Evolutionary conservation across 2,888 invertebrate genomes (phyloP).

Genomic region (Zele albiditarsus): DNA sequence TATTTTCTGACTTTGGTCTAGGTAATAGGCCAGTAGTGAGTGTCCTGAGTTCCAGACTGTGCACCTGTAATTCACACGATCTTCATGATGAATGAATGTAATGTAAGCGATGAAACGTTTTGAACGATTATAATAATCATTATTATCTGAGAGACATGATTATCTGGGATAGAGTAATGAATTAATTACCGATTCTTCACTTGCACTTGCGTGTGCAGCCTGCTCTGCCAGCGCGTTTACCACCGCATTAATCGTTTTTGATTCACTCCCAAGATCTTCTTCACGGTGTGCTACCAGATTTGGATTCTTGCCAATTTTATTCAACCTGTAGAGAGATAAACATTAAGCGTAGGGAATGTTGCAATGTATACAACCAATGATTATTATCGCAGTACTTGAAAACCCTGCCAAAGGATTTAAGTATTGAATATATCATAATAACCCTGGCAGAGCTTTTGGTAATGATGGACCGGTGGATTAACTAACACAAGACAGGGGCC

Average conservation of each 20-base stretch:
- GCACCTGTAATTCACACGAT: conserved; percentile 75
- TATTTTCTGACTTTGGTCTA: conserved; percentile 88
- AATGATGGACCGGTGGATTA: conserved; percentile 65
- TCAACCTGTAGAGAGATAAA: conserved; percentile 78
- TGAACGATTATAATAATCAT: neutral
- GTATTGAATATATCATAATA: conserved; percentile 10
- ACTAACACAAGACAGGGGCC: conserved; percentile 52
- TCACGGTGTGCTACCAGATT: conserved; percentile 88
- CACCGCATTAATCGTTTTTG: conserved; percentile 92
- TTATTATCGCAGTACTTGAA: conserved; percentile 63
- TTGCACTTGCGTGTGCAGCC: conserved; percentile 88
- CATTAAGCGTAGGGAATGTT: conserved; percentile 73
- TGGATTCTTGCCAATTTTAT: conserved; percentile 99
- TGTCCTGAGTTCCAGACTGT: conserved; percentile 80
- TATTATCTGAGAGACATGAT: neutral
- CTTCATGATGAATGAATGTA: neutral
- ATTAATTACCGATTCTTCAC: conserved; percentile 80
- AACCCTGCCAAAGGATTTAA: conserved; percentile 31
- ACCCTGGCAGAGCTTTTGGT: conserved; percentile 56
- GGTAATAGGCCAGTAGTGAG: conserved; percentile 79
- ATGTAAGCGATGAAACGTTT: neutral
- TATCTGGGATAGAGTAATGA: neutral
- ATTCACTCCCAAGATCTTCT: conserved; percentile 80
- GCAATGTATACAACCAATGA: conserved; percentile 67
- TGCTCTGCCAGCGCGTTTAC: conserved; percentile 94